phyloP scores from a whole-genome alignment of 2,113 vertebrate genomes.

The Halcyon senegalensis region DNA sequence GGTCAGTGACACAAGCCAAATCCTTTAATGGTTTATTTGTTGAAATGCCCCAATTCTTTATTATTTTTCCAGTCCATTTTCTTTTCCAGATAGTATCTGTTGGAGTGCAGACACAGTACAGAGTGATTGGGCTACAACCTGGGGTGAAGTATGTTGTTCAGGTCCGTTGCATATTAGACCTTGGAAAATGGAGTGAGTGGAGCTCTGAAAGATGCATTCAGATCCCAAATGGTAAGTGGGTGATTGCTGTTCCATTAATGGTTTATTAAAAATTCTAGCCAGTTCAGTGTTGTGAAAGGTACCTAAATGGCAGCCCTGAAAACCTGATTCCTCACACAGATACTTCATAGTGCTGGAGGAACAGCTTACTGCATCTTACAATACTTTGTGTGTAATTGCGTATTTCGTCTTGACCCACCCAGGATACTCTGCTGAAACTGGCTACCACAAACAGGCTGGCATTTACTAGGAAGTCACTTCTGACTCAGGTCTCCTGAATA shows the following conservation, averaged over 20 bases:
- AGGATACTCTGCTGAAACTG: not conserved
- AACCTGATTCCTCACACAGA: not conserved
- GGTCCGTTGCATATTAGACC: constrained; percentile 42
- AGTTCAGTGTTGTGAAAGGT: not conserved
- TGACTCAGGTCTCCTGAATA: not conserved
- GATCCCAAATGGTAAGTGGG: constrained; percentile 1
- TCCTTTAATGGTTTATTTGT: not conserved
- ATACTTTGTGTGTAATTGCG: not conserved
- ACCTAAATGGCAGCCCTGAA: not conserved
- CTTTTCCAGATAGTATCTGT: constrained; percentile 40
- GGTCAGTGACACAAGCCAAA: not conserved
- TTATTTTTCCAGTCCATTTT: constrained; percentile 19
- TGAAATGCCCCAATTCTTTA: not conserved
- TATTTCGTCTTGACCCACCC: not conserved
- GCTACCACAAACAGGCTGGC: not conserved
- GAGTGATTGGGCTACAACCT: not conserved
- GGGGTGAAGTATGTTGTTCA: constrained; percentile 6
- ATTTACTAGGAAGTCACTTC: not conserved
- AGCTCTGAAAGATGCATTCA: not conserved
- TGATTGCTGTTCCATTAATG: not conserved
- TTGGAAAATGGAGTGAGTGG: constrained; percentile 59
- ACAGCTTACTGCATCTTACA: not conserved
- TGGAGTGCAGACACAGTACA: constrained; percentile 14
- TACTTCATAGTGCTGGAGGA: not conserved
- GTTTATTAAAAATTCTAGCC: not conserved